Evolutionary conservation across 2,113 vertebrate genomes (phyloP).

Genomic region (Conger conger): DNA sequence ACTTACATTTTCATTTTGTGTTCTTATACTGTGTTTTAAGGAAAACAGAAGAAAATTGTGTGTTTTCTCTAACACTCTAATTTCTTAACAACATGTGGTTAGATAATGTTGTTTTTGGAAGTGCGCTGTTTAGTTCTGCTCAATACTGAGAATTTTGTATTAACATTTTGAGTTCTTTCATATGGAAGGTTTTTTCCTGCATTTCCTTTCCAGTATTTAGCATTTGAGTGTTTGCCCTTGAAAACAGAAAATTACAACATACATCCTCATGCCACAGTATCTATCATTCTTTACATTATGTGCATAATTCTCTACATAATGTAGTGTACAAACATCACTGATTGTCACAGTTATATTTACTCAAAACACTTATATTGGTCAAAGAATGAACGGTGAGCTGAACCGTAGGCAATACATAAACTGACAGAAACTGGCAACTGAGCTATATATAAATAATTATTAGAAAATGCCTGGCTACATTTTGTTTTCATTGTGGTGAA

Average conservation of each 20-base stretch:
- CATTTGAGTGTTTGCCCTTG: not conserved
- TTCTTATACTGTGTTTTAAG: not conserved
- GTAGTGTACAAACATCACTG: not conserved
- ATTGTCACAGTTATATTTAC: not conserved
- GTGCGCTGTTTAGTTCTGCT: not conserved
- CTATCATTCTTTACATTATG: not conserved
- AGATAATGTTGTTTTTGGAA: not conserved
- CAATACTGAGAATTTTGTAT: not conserved
- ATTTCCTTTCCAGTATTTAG: not conserved
- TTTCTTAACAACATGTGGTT: not conserved
- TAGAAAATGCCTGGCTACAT: slow-evolving; percentile 55
- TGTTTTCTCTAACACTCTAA: not conserved
- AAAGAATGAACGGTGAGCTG: not conserved
- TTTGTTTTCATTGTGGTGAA: slow-evolving; percentile 56
- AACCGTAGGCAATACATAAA: not conserved
- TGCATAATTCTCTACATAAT: not conserved
- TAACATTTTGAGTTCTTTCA: not conserved
- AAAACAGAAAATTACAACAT: slow-evolving; percentile 2
- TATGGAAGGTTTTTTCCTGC: not conserved
- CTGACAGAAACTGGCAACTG: not conserved
- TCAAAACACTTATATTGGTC: not conserved
- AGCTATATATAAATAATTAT: slow-evolving; percentile 51
- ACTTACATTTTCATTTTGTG: not conserved
- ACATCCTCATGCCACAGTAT: not conserved
- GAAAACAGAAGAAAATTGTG: not conserved